Percentiles rank a stretch among this genome's conserved stretches.
Evolutionary conservation across 2,113 vertebrate species (phyloP).

Genomic region (Pitta sordida): DNA sequence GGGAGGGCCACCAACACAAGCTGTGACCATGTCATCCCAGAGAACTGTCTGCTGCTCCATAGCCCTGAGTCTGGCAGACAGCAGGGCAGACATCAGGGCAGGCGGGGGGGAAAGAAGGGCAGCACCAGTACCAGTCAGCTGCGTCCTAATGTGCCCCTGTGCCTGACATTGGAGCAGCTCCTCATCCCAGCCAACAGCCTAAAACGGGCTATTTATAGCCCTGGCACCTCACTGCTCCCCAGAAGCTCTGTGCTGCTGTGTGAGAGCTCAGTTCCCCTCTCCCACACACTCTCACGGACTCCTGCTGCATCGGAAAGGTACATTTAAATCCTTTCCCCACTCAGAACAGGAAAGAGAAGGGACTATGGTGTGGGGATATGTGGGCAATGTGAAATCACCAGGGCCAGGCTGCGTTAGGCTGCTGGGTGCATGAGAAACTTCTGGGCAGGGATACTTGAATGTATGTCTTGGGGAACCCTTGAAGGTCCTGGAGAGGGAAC

Average conservation of each 20-base stretch:
- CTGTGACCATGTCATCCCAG: background rate
- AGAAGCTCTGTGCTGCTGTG: background rate
- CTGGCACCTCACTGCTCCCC: background rate
- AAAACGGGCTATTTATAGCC: background rate
- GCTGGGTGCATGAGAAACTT: background rate
- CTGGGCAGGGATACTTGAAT: background rate
- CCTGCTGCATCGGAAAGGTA: background rate
- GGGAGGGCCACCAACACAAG: background rate
- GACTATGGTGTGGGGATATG: background rate
- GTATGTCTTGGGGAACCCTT: background rate
- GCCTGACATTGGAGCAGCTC: slow-evolving; percentile 6
- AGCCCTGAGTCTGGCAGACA: background rate
- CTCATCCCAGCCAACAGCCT: background rate
- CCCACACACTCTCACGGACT: background rate
- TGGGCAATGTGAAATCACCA: fast-evolving
- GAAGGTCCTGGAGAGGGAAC: background rate
- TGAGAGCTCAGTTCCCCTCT: background rate
- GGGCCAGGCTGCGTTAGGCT: background rate
- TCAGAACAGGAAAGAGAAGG: background rate
- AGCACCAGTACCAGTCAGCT: fast-evolving
- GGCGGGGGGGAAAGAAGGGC: background rate
- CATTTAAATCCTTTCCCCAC: background rate
- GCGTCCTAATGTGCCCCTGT: background rate
- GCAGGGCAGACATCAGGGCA: background rate
- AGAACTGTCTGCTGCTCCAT: background rate